These are phyloP conservation scores for Aldrovandia affinis DNA, from an alignment of 2,797 vertebrate species.

Conservation along the genomic window DNA sequence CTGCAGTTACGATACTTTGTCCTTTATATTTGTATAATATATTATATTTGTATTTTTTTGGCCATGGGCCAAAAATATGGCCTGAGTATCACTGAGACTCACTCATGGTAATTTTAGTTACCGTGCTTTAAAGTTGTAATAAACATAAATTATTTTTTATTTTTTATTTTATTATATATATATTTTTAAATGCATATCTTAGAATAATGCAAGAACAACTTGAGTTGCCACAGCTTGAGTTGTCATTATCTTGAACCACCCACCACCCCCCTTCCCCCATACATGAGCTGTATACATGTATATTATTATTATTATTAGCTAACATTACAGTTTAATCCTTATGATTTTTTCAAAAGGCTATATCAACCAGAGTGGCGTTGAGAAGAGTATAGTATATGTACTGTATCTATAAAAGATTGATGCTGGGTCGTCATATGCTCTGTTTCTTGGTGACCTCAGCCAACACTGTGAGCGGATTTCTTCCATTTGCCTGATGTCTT, in stretches of 20 bases:
- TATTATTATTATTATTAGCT: constrained; percentile 31
- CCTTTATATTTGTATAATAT: not conserved
- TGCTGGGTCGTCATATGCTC: constrained; percentile 38
- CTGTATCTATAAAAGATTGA: constrained; percentile 66
- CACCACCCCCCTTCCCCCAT: too few relatives aligned
- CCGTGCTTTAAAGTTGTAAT: not conserved
- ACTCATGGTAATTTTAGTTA: not conserved
- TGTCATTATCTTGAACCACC: too few relatives aligned
- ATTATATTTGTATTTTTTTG: not conserved
- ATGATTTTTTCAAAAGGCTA: constrained; percentile 64
- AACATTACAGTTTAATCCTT: constrained; percentile 78
- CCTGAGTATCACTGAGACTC: too few relatives aligned
- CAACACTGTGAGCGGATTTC: constrained; percentile 65
- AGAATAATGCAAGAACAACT: not conserved
- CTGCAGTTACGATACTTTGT: not conserved
- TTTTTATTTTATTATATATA: too few relatives aligned
- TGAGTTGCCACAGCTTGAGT: not conserved
- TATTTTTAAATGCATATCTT: not conserved
- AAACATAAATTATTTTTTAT: not conserved
- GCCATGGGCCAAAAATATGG: too few relatives aligned
- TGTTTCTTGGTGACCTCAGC: constrained; percentile 72
- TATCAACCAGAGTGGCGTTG: constrained; percentile 25
- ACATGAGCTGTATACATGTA: not conserved
- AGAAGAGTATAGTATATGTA: constrained; percentile 66
- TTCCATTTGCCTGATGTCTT: constrained; percentile 67